These are phyloP conservation scores for Parazoanthus swiftii DNA, from an alignment of 92 coral and sea anemone genomes.

Conservation along the genomic window DNA sequence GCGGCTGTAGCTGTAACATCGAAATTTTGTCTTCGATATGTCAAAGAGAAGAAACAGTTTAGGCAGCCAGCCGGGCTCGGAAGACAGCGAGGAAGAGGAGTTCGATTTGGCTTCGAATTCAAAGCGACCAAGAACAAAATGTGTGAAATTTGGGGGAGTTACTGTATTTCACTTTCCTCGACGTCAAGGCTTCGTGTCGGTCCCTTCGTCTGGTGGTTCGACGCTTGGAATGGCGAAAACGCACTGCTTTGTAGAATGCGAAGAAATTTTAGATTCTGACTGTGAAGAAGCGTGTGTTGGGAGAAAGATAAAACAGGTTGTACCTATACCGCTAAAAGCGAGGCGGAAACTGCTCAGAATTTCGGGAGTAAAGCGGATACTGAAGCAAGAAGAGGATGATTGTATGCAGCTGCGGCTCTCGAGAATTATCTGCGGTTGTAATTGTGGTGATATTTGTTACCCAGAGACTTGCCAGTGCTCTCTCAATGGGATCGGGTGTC, in stretches of 20 bases:
- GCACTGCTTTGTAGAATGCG: slow-evolving; percentile 76
- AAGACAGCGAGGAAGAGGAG: slow-evolving; percentile 52
- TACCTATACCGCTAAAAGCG: slow-evolving; percentile 78
- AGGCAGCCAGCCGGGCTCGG: slow-evolving; percentile 45
- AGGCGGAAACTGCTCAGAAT: slow-evolving; percentile 73
- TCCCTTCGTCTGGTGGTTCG: slow-evolving; percentile 93
- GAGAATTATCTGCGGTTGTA: slow-evolving; percentile 92
- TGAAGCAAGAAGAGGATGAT: slow-evolving; percentile 78
- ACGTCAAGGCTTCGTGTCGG: slow-evolving; percentile 89
- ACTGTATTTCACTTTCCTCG: slow-evolving; percentile 88
- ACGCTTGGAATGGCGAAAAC: slow-evolving; percentile 92
- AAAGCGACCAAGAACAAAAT: slow-evolving; percentile 56
- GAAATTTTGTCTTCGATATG: slow-evolving; percentile 38
- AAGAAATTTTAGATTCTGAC: slow-evolving; percentile 37
- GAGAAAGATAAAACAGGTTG: slow-evolving; percentile 53
- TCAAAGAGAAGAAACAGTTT: slow-evolving; percentile 70
- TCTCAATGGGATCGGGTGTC: slow-evolving; percentile 93
- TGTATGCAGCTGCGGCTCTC: slow-evolving; percentile 87
- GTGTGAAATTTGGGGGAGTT: slow-evolving; percentile 81
- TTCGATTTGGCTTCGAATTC: slow-evolving; percentile 30
- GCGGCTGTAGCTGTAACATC: slow-evolving; percentile 2
- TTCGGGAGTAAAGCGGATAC: slow-evolving; percentile 83
- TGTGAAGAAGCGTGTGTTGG: slow-evolving; percentile 38
- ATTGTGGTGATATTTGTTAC: slow-evolving; percentile 87
- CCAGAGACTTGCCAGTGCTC: slow-evolving; percentile 93